Percentiles rank a stretch among this genome's conserved stretches.
Conservation (phyloP, 2,113 vertebrate species). For the Chroicocephalus ridibundus region DNA sequence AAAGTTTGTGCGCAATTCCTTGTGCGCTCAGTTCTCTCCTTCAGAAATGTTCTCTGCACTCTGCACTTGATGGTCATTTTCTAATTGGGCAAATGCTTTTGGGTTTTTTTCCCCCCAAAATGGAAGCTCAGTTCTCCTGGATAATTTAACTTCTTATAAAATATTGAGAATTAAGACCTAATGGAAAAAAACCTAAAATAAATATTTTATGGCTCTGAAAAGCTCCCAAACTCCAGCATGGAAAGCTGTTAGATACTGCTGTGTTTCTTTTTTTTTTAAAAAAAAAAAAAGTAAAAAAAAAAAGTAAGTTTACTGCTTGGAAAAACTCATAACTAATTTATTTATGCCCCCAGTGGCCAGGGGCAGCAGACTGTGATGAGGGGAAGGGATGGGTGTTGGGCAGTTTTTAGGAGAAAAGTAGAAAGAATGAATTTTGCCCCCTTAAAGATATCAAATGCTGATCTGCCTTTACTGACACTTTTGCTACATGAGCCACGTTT, state of each 20-base stretch:
- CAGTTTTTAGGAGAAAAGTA: background rate
- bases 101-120: background rate
- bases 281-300: background rate
- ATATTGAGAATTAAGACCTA: constrained; percentile 54
- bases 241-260: constrained; percentile 22
- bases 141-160: constrained; percentile 63
- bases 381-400: background rate
- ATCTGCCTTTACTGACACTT: background rate
- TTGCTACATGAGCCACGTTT: background rate
- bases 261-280: background rate
- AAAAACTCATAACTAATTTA: constrained; percentile 30
- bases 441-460: background rate
- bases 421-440: background rate
- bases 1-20: background rate
- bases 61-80: background rate
- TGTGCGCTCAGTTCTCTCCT: background rate
- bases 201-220: constrained; percentile 55
- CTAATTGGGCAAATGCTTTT: background rate
- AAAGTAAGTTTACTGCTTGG: background rate
- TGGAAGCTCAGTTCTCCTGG: constrained; percentile 12
- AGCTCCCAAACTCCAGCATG: background rate
- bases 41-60: background rate
- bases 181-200: constrained; percentile 21
- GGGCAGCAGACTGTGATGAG: background rate
- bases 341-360: background rate